Evolutionary conservation across 2,797 vertebrate genomes (phyloP).

Genomic region (Alfaro cultratus): DNA sequence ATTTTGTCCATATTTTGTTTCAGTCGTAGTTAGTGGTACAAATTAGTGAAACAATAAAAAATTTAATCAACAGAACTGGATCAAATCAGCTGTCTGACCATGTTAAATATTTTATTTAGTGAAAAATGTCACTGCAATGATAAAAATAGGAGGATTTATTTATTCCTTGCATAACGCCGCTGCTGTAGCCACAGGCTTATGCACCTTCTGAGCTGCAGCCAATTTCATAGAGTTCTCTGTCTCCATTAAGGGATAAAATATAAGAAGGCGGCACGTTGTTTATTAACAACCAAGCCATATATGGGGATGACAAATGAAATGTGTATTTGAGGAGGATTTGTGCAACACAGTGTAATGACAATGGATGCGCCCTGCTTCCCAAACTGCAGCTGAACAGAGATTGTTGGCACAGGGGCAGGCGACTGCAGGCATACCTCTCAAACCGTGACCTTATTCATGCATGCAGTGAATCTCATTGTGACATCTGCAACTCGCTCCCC

Average conservation of each 20-base stretch:
- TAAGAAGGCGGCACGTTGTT: conserved; percentile 19
- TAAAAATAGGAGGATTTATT: conserved; percentile 33
- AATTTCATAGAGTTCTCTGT: conserved; percentile 22
- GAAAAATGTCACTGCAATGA: conserved; percentile 20
- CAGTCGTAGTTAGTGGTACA: background rate
- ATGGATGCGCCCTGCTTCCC: conserved; percentile 47
- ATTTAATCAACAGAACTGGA: conserved; percentile 15
- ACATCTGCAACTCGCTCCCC: conserved; percentile 58
- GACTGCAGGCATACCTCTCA: conserved; percentile 74
- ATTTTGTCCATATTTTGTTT: background rate
- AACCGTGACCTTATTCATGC: conserved; percentile 76
- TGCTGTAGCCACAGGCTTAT: conserved; percentile 40
- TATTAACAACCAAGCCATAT: conserved; percentile 24
- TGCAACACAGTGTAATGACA: conserved; percentile 54
- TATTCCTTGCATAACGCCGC: conserved; percentile 35
- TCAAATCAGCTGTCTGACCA: conserved; percentile 6
- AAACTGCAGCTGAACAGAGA: conserved; percentile 60
- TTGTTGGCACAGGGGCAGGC: conserved; percentile 65
- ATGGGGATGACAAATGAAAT: conserved; percentile 53
- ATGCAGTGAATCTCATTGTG: conserved; percentile 73
- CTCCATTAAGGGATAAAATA: conserved; percentile 22
- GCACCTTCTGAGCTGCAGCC: conserved; percentile 34
- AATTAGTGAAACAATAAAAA: conserved; percentile 4
- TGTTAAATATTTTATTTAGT: background rate
- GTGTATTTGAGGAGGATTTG: conserved; percentile 51